Conservation (phyloP, 2,797 vertebrate species). For the Cossypha dichroa region DNA sequence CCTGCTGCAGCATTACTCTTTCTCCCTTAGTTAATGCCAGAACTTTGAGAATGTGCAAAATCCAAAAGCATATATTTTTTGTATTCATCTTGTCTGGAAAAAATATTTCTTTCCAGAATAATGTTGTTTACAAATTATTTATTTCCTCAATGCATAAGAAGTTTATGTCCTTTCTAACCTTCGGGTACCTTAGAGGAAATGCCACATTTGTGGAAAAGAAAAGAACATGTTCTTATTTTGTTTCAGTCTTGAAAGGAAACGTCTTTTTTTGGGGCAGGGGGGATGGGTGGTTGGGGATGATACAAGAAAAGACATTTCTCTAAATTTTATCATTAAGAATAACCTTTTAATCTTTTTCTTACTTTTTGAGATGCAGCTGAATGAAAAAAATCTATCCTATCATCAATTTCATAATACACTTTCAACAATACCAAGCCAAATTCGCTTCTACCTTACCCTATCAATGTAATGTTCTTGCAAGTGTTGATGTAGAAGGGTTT, state of each 20-base stretch:
- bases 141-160: neutral
- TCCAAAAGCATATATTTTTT: neutral
- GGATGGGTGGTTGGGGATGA: neutral
- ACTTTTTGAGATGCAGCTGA: neutral
- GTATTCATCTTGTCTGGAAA: neutral
- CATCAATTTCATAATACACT: neutral
- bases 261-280: fast-evolving
- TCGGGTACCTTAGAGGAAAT: neutral
- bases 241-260: neutral
- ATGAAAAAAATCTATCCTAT: neutral
- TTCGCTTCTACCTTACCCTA: fast-evolving
- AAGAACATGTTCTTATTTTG: neutral
- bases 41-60: neutral
- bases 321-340: neutral
- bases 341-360: neutral
- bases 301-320: neutral
- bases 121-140: neutral
- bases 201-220: neutral
- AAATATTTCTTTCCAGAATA: neutral
- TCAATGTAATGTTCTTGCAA: neutral
- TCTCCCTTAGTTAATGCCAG: neutral
- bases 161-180: neutral
- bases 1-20: neutral
- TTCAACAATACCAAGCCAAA: neutral
- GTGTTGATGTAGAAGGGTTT: neutral